A percentile compares a stretch with the other conserved stretches of the same genome.
Conservation (phyloP, 2,888 invertebrate genomes). For the Caenorhabditis uteleia region DNA sequence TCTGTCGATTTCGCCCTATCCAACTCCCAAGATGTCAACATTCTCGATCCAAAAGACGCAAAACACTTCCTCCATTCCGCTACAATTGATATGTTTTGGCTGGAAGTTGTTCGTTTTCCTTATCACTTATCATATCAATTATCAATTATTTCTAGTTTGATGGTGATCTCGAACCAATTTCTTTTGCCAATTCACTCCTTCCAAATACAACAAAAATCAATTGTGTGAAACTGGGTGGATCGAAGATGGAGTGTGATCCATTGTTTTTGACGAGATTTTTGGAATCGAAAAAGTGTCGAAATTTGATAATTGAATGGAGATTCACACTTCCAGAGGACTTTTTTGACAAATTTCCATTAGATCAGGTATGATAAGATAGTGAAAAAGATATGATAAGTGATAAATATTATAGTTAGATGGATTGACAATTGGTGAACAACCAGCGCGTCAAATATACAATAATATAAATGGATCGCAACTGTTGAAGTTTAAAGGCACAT, state of each 20-base stretch:
- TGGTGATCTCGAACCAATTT: slow-evolving; percentile 7
- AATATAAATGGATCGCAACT: slow-evolving; percentile 7
- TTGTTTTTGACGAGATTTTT: slow-evolving; percentile 2
- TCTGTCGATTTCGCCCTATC: slow-evolving; percentile 13
- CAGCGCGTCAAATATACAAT: slow-evolving; percentile 6
- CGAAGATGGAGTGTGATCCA: slow-evolving; percentile 10
- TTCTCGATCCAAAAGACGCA: slow-evolving; percentile 8
- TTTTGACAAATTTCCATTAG: slow-evolving; percentile 6
- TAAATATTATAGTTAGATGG: slow-evolving; percentile 9
- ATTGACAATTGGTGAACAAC: slow-evolving; percentile 12
- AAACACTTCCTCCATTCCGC: slow-evolving; percentile 8
- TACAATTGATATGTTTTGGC: slow-evolving; percentile 14
- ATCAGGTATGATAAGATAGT: too few species aligned
- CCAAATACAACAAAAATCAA: not conserved
- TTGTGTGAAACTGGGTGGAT: slow-evolving; percentile 19
- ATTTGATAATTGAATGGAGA: slow-evolving; percentile 18
- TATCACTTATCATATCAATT: too few species aligned
- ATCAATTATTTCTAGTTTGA: slow-evolving; percentile 6
- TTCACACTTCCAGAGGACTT: slow-evolving; percentile 13
- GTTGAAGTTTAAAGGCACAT: slow-evolving; percentile 9
- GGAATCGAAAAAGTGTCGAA: slow-evolving; percentile 3
- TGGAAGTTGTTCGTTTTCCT: slow-evolving; percentile 9
- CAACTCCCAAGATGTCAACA: slow-evolving; percentile 10
- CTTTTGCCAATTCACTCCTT: slow-evolving; percentile 2
- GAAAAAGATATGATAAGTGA: too few species aligned